Evolutionary conservation across 2,113 vertebrate genomes (phyloP).

Genomic region (Lepisosteus osseus): DNA sequence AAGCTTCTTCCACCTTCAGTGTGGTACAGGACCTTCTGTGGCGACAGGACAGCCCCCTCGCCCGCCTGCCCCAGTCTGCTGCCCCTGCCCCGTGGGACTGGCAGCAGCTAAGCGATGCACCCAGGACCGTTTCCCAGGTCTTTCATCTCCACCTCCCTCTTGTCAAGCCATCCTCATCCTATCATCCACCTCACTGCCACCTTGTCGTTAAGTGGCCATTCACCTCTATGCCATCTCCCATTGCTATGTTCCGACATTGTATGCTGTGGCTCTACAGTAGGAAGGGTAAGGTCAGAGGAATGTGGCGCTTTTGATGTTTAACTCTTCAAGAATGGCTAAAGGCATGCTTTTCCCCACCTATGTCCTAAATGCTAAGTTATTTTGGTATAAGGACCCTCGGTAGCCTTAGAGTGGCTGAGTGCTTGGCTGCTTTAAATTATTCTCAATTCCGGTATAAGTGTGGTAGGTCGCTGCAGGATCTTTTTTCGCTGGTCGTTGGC

Average conservation of each 20-base stretch:
- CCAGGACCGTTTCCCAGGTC: slow-evolving; percentile 45
- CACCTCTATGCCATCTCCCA: slow-evolving; percentile 90
- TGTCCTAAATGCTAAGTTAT: too few species aligned
- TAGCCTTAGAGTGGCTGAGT: too few species aligned
- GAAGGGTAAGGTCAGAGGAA: slow-evolving; percentile 86
- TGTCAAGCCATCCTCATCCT: slow-evolving; percentile 31
- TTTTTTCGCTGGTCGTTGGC: too few species aligned
- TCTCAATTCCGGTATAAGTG: too few species aligned
- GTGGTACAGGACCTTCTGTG: neutral
- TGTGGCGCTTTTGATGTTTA: slow-evolving; percentile 39
- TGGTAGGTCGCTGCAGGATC: too few species aligned
- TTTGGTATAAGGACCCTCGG: too few species aligned
- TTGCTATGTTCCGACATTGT: slow-evolving; percentile 98
- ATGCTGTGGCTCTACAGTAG: slow-evolving; percentile 97
- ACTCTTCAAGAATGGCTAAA: too few species aligned
- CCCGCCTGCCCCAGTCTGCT: slow-evolving; percentile 23
- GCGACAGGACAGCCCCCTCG: slow-evolving; percentile 10
- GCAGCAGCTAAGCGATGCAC: slow-evolving; percentile 35
- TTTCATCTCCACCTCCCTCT: slow-evolving; percentile 44
- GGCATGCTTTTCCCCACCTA: too few species aligned
- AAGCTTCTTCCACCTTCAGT: too few species aligned
- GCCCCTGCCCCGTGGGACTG: slow-evolving; percentile 32
- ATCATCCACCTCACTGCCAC: slow-evolving; percentile 59
- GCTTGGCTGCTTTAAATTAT: too few species aligned
- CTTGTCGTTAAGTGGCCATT: slow-evolving; percentile 54